These are phyloP conservation scores for Apis cerana DNA, from an alignment of 1,140 invertebrate genomes.

Conservation along the genomic window DNA sequence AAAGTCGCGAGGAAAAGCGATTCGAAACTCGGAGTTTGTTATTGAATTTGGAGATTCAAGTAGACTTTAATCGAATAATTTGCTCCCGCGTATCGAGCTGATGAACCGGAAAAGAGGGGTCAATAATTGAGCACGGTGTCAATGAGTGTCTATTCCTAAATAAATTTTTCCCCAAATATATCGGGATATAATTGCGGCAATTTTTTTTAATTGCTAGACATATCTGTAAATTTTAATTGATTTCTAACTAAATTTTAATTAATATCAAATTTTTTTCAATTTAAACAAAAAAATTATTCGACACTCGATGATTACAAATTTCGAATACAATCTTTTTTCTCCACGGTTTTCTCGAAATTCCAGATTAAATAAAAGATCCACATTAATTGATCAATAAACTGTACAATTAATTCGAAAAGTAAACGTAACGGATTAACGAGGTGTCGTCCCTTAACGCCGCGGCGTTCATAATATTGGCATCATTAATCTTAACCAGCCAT, in stretches of 20 bases:
- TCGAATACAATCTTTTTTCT: no score
- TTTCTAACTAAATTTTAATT: no score
- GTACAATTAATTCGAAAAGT: neutral
- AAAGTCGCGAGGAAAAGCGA: neutral
- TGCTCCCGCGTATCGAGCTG: neutral
- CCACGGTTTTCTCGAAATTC: no score
- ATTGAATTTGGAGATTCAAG: neutral
- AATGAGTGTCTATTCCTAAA: neutral
- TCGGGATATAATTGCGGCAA: no score
- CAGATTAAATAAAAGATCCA: no score
- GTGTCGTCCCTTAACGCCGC: neutral
- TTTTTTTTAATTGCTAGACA: no score
- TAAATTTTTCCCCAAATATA: neutral
- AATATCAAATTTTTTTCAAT: no score
- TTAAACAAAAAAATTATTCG: no score
- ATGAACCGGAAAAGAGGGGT: neutral
- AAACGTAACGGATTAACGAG: neutral
- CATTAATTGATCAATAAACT: no score
- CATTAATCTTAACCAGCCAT: neutral
- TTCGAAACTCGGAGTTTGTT: neutral
- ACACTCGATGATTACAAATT: no score
- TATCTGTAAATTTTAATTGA: no score
- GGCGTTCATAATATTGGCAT: neutral
- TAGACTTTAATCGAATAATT: conserved; percentile 3
- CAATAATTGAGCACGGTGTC: neutral